Evolutionary conservation across 1,140 invertebrate species (phyloP), one percentile per base, ranked within the genome.

Genomic region (Coptotermes formosanus): DNA sequence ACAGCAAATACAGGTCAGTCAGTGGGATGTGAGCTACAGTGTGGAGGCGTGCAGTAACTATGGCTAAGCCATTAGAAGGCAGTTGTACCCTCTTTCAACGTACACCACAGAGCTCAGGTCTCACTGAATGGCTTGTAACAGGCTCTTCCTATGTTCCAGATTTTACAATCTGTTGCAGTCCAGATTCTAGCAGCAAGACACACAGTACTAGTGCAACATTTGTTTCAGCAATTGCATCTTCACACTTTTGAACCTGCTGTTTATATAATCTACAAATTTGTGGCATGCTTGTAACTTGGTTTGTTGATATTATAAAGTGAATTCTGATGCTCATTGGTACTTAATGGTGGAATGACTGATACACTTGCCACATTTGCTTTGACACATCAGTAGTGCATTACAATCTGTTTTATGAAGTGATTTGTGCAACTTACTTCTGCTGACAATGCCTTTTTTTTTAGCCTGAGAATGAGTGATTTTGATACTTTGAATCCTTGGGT

Each of bases 191-290:
- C 52, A 55, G 14, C 7, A 12, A 55, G 52, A 21, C 52, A 55
- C 45, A 7, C 9, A 48, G 14, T 3, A 55, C 52, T 21, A 55
- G 14, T 55, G 52, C 19, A 55, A 30, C 14, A 75, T 75, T 75
- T 75, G 64, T 25, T 75, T 75, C 25, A 30, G 25, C 30, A 75
- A 75, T 11, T 59, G 25, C 25, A 75, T 30, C 25, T 75, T 75
- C 30, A 75, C n/a, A 75, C n/a, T 75, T n/a, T 14, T 75, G 64
- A 25, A n/a, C 25, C 64, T 75, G 64, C 64, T 75, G 2, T 30
- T 75, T 75, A 75, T 75, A 75, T 75, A 30, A 75, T 75, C 64
- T 75, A 75, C 64, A 75, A 7, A 75, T 75, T 75, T 75, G 14
- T 75, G 64, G 25, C n/a, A 4, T 25, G 64, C n/a, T 30, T 25